A percentile compares a stretch with the other conserved stretches of the same genome.
These are phyloP conservation scores for Scaeva pyrastri DNA, from an alignment of 2,888 invertebrate genomes.

Conservation along the genomic window DNA sequence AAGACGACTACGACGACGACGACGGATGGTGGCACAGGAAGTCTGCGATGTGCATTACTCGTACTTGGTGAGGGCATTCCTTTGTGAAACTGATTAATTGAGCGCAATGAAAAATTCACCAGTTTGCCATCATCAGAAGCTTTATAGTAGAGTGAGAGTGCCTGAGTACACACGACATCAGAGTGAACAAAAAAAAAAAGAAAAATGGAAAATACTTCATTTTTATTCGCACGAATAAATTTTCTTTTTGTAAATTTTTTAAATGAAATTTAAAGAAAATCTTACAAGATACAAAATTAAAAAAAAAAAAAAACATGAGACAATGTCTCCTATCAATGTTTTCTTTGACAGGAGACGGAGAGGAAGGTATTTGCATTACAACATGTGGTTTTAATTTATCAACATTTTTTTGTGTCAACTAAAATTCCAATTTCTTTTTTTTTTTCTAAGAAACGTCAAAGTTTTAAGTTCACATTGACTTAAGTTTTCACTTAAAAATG, in stretches of 20 bases:
- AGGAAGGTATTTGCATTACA: constrained; percentile 15
- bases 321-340: not conserved
- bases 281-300: not conserved
- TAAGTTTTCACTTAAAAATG: too few relatives aligned
- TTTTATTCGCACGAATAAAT: constrained; percentile 59
- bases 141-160: not conserved
- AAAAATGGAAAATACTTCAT: constrained; percentile 6
- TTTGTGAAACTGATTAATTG: constrained; percentile 62
- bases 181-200: not conserved
- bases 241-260: constrained; percentile 9
- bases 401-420: not conserved
- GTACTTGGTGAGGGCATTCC: constrained; percentile 30
- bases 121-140: constrained; percentile 7
- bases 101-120: constrained; percentile 60
- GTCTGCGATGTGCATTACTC: constrained; percentile 43
- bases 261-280: constrained; percentile 14
- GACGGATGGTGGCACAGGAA: constrained; percentile 35
- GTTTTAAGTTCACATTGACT: too few relatives aligned
- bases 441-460: not conserved
- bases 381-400: constrained; percentile 55
- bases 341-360: constrained; percentile 7
- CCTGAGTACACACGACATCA: too few relatives aligned
- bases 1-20: too few relatives aligned
- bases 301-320: not conserved
- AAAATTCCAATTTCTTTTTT: constrained; percentile 5